Conservation (phyloP, 2,113 vertebrate genomes). For the Danio rerio region DNA sequence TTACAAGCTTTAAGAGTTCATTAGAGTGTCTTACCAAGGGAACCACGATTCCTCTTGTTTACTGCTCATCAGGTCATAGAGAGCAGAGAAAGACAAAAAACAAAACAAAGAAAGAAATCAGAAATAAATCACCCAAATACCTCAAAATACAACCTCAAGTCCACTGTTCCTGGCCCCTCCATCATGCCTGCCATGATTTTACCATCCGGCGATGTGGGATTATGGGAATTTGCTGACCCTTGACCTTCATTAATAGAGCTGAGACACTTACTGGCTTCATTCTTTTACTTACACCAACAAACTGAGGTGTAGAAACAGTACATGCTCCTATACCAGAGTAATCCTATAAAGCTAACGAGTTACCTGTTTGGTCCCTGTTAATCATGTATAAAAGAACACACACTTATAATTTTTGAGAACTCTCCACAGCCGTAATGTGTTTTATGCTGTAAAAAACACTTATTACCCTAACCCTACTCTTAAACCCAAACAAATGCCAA, state of each 20-base stretch:
- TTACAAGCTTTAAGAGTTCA: slow-evolving; percentile 21
- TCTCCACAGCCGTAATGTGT: too few species aligned
- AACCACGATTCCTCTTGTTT: slow-evolving; percentile 45
- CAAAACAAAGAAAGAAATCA: neutral
- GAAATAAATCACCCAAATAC: slow-evolving; percentile 1
- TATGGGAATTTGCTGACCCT: neutral
- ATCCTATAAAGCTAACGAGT: too few species aligned
- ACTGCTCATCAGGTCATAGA: slow-evolving; percentile 34
- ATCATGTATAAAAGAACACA: too few species aligned
- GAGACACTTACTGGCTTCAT: neutral
- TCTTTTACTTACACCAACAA: neutral
- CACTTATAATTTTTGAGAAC: too few species aligned
- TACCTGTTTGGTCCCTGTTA: too few species aligned
- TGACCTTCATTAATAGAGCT: slow-evolving; percentile 3
- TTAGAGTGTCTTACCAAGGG: slow-evolving; percentile 41
- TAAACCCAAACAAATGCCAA: too few species aligned
- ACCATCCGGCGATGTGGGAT: neutral
- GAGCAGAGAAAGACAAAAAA: neutral
- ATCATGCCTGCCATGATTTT: slow-evolving; percentile 10
- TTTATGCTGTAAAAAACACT: too few species aligned
- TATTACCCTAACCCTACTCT: too few species aligned
- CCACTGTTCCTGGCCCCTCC: neutral
- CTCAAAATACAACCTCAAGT: neutral
- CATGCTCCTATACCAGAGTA: too few species aligned
- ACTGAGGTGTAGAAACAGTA: neutral